Base-by-base conservation (phyloP, 2,888 invertebrate genomes). In the Hipparchia semele region DNA sequence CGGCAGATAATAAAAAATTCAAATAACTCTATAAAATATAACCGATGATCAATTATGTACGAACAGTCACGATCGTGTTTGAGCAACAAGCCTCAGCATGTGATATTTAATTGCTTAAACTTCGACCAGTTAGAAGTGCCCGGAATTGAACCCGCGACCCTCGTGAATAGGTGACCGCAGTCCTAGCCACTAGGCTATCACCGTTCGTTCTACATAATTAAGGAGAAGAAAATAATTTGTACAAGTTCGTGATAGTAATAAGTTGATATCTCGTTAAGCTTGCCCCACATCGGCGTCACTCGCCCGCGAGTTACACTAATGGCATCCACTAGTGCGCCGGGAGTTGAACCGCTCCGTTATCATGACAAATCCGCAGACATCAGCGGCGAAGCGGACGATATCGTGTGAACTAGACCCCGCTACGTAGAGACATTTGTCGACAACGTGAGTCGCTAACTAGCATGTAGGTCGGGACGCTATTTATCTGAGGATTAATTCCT, bases 291-390 rank as follows among this genome's bases (percentile, higher is more conserved):
- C 56, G 8, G 12, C 66, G 9, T 45, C 46, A 58, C 45, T 13
- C 13, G 67, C 56, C 8, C 39, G 7, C 56, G 45, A 10, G 56
- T 56, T 67, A 58, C 58, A 46, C 67, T 68, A 68, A 68, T 68
- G 46, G 58, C 58, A 58, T 39, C 45, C 45, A 45, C 58, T 13
- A n/a, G 61, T n/a, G 46, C 67, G 39, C 39, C 39, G 39, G 39
- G 8, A 12, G 67, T 23, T 23, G 46, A 9, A 13, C 13, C 9
- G 13, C 13, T 49, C 23, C 49, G 49, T 23, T 62, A 49, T 62
- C 62, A 13, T 79, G 79, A 82, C 81, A 80, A 81, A 83, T 83
- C 79, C 73, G 75, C 74, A 68, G 77, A 75, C 75, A 77, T 77
- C 75, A 80, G 76, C 70, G 76, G 70, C 76, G 67, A 76, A 75